phyloP scores from a whole-genome alignment of 2,113 vertebrate genomes.

The Nibea albiflora region DNA sequence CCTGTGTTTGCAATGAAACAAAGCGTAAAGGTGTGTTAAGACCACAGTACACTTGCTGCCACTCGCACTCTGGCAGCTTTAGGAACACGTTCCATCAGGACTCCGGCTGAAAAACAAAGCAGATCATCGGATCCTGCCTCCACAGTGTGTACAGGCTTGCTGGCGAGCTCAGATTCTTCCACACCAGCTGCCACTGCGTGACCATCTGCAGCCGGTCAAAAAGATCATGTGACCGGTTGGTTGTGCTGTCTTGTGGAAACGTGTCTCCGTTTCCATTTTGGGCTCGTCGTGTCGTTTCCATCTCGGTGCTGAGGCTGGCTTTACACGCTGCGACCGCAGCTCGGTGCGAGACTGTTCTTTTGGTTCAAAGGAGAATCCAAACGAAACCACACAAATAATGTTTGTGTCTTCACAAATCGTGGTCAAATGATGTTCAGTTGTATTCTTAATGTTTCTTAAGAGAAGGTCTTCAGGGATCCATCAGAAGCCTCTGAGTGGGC shows the following conservation, averaged over 20 bases:
- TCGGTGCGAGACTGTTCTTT: not conserved
- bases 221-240: constrained; percentile 37
- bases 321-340: constrained; percentile 6
- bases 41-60: not conserved
- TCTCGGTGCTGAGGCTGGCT: constrained; percentile 15
- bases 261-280: constrained; percentile 38
- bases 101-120: constrained; percentile 5
- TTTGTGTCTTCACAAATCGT: not conserved
- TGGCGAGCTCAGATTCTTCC: constrained; percentile 52
- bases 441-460: not conserved
- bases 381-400: not conserved
- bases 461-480: not conserved
- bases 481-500: not conserved
- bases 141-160: constrained; percentile 39
- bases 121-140: constrained; percentile 10
- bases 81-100: constrained; percentile 7
- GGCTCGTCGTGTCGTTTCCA: constrained; percentile 31
- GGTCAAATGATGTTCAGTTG: not conserved
- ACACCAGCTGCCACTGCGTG: constrained; percentile 55
- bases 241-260: constrained; percentile 40
- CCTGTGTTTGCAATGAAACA: not conserved
- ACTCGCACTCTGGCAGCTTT: constrained; percentile 13
- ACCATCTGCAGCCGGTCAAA: constrained; percentile 54
- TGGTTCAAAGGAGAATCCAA: not conserved
- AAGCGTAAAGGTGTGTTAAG: not conserved